These are phyloP conservation scores for Drosophila nikananu DNA, from an alignment of 1,140 invertebrate genomes.

Conservation along the genomic window DNA sequence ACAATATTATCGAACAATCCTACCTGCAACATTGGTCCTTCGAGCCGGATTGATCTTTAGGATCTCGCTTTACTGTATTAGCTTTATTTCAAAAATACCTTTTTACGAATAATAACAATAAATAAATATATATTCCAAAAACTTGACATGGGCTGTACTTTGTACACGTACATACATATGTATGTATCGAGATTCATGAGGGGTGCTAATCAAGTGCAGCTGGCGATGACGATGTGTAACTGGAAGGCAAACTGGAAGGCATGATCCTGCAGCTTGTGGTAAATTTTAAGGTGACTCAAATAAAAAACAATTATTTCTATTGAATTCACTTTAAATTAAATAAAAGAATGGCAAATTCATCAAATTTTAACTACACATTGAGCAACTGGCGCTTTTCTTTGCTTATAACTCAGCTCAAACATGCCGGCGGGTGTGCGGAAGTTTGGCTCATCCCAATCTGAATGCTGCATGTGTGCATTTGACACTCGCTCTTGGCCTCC, in stretches of 20 bases:
- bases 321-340: background rate
- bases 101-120: background rate
- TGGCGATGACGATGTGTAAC: slow-evolving; percentile 50
- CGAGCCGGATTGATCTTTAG: background rate
- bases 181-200: slow-evolving; percentile 9
- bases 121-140: background rate
- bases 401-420: slow-evolving; percentile 4
- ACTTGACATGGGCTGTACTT: background rate
- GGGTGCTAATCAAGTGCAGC: slow-evolving; percentile 74
- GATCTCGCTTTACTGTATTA: background rate
- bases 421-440: background rate
- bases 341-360: no score
- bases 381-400: background rate
- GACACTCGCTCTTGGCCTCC: slow-evolving; percentile 54
- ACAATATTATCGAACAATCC: background rate
- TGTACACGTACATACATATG: background rate
- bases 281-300: slow-evolving; percentile 43
- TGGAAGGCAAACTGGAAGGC: slow-evolving; percentile 17
- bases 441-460: slow-evolving; percentile 43
- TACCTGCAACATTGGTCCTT: background rate
- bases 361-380: background rate
- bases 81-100: background rate
- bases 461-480: slow-evolving; percentile 57
- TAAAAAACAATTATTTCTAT: background rate
- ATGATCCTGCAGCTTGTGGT: slow-evolving; percentile 12